Evolutionary conservation across 2,888 invertebrate species (phyloP).

Genomic region (Timema cristinae): DNA sequence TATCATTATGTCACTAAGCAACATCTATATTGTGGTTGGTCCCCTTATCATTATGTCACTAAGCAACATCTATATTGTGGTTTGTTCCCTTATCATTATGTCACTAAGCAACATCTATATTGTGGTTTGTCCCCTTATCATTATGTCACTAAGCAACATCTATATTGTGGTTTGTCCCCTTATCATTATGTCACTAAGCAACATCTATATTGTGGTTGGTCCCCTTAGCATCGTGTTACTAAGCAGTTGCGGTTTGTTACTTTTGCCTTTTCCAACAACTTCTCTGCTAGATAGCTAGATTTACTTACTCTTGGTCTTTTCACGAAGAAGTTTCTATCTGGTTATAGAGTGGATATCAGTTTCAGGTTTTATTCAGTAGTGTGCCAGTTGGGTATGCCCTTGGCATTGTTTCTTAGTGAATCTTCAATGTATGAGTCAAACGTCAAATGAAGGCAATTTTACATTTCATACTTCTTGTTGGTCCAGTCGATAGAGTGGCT

Average conservation of each 20-base stretch:
- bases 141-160: no score
- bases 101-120: neutral
- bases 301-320: neutral
- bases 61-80: neutral
- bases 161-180: neutral
- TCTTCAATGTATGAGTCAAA: constrained; percentile 1
- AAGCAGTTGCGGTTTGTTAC: neutral
- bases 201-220: neutral
- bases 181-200: no score
- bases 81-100: no score
- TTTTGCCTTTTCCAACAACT: neutral
- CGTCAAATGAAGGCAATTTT: neutral
- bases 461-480: neutral
- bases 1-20: no score
- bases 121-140: no score
- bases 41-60: no score
- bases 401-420: neutral
- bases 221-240: neutral
- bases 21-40: neutral
- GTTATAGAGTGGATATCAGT: neutral
- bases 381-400: no score
- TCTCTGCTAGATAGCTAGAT: neutral
- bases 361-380: neutral
- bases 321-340: neutral
- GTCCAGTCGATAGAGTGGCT: neutral